Evolutionary conservation across 2,797 vertebrate genomes (phyloP).

Genomic region (Mus caroli): DNA sequence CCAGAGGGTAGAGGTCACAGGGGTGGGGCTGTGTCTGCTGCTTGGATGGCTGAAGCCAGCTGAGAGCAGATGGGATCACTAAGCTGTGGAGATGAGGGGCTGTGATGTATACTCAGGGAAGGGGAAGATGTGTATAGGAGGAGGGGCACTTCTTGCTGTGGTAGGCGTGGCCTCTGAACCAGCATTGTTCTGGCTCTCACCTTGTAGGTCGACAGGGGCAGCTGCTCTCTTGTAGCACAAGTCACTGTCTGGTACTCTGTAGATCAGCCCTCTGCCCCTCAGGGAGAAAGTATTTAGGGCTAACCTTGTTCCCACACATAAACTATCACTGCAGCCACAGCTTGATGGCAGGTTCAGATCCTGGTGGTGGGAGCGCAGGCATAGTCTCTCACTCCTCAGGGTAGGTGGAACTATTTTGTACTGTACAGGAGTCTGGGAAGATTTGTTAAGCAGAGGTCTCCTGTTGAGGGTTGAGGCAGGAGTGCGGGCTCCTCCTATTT

Average conservation of each 20-base stretch:
- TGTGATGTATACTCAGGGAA: not conserved
- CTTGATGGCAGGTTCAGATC: not conserved
- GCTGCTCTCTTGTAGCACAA: not conserved
- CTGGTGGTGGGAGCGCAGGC: not conserved
- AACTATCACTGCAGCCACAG: not conserved
- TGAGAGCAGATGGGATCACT: not conserved
- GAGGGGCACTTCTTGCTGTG: not conserved
- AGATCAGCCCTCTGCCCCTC: not conserved
- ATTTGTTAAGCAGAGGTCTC: slow-evolving; percentile 49
- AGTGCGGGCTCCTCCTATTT: not conserved
- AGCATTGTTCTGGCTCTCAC: too few relatives aligned
- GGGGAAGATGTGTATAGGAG: not conserved
- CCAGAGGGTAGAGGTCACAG: not conserved
- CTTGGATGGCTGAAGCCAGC: not conserved
- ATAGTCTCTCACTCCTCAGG: not conserved
- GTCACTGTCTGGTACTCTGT: not conserved
- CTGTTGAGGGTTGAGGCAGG: not conserved
- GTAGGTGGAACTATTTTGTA: not conserved
- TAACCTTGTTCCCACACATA: not conserved
- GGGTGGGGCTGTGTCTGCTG: not conserved
- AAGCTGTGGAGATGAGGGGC: not conserved
- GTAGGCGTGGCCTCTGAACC: not conserved
- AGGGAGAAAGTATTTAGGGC: not conserved
- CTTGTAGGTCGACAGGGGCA: too few relatives aligned
- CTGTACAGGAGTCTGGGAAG: slow-evolving; percentile 43